These are phyloP conservation scores for Hetaerina titia DNA, from an alignment of 2,888 invertebrate species.

Conservation along the genomic window DNA sequence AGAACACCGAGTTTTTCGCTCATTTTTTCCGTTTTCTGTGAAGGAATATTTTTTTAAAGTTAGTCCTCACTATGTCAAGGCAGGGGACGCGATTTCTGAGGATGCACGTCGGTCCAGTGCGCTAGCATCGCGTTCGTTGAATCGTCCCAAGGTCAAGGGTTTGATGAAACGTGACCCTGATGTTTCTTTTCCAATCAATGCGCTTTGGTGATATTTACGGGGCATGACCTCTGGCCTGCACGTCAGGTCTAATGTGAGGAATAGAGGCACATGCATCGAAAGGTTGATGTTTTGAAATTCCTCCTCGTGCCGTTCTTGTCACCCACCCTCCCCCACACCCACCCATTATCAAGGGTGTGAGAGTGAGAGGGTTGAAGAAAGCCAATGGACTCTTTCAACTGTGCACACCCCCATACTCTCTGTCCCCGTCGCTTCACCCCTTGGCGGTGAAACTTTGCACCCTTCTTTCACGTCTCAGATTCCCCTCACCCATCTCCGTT, in stretches of 20 bases:
- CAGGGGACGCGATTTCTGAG: too few species aligned
- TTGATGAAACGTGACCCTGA: too few species aligned
- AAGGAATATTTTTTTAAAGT: too few species aligned
- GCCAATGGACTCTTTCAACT: not conserved
- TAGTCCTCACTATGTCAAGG: too few species aligned
- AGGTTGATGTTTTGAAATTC: not conserved
- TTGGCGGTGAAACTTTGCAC: slow-evolving; percentile 22
- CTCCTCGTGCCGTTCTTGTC: not conserved
- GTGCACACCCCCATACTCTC: not conserved
- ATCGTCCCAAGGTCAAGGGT: too few species aligned
- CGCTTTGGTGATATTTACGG: too few species aligned
- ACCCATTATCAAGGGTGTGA: not conserved
- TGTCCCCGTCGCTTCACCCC: not conserved
- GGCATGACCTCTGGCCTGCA: not conserved
- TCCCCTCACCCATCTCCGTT: not conserved
- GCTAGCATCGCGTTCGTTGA: too few species aligned
- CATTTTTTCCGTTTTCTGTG: too few species aligned
- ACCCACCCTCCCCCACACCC: not conserved
- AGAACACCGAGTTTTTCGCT: too few species aligned
- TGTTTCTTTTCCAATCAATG: too few species aligned
- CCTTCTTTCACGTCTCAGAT: slow-evolving; percentile 23
- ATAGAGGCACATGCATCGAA: not conserved
- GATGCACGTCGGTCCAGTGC: too few species aligned
- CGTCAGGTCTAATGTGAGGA: not conserved
- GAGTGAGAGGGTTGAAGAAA: not conserved